Percentiles rank a stretch among this genome's conserved stretches.
These are phyloP conservation scores for Montipora sp. DNA, from an alignment of 64 coral and sea anemone species.

Conservation along the genomic window DNA sequence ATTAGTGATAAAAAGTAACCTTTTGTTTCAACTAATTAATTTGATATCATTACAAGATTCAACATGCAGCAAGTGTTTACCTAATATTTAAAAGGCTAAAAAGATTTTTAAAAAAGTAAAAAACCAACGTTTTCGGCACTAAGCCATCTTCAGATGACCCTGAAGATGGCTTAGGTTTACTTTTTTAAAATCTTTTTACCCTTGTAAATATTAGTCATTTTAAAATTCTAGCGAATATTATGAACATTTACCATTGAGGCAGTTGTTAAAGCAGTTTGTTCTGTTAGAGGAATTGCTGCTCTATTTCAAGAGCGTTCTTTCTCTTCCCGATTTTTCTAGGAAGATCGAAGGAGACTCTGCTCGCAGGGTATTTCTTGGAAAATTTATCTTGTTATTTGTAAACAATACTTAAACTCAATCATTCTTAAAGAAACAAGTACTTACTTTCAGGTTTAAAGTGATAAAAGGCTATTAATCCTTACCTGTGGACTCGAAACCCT, in stretches of 20 bases:
- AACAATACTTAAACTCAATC: background rate
- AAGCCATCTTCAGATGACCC: conserved; percentile 7
- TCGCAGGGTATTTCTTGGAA: no score
- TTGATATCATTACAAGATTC: background rate
- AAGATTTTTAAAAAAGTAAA: background rate
- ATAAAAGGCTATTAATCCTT: conserved; percentile 7
- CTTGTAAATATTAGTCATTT: conserved; percentile 31
- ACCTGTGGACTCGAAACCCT: conserved; percentile 11
- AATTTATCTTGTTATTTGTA: background rate
- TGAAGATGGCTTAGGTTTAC: conserved; percentile 29
- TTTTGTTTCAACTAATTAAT: conserved; percentile 26
- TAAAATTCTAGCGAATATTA: conserved; percentile 5
- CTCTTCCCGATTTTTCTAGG: no score
- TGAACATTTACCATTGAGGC: background rate
- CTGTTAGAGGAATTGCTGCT: background rate
- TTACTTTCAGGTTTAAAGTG: background rate
- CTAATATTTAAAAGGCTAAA: background rate
- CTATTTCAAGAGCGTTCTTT: background rate
- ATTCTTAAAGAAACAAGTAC: no score
- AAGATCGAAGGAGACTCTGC: background rate
- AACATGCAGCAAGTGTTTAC: conserved; percentile 13
- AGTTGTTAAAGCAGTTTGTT: no score
- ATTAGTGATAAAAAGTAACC: conserved; percentile 27
- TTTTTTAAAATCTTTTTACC: conserved; percentile 10
- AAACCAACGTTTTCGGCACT: background rate